These are phyloP conservation scores for Dendronephthya gigantea DNA, from an alignment of 64 coral and sea anemone genomes.

Conservation along the genomic window DNA sequence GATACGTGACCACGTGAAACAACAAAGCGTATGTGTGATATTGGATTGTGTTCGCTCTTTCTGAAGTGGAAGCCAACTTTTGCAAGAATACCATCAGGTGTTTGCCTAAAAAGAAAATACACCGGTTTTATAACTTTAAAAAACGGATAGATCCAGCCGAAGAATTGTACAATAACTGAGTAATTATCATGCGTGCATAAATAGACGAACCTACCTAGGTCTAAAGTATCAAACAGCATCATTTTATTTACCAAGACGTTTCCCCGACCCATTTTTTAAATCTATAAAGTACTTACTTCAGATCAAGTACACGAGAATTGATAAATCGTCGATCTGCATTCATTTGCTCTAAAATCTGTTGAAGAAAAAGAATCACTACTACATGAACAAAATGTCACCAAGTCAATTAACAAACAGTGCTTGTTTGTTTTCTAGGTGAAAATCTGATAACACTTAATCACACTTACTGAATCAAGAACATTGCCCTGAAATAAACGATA, in stretches of 20 bases:
- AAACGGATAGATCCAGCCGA: neutral
- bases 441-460: neutral
- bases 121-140: neutral
- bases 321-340: neutral
- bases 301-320: neutral
- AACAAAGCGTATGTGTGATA: neutral
- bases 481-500: constrained; percentile 8
- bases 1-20: neutral
- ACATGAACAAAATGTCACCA: neutral
- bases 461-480: constrained; percentile 19
- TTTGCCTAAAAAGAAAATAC: neutral
- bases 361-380: neutral
- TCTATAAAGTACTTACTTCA: neutral
- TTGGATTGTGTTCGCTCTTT: constrained; percentile 2
- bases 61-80: neutral
- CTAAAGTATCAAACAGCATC: too few relatives aligned
- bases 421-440: neutral
- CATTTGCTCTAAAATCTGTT: neutral
- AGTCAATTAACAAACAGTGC: neutral
- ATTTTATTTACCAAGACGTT: too few relatives aligned
- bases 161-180: too few relatives aligned
- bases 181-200: too few relatives aligned
- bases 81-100: neutral
- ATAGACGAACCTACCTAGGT: too few relatives aligned
- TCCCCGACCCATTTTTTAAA: too few relatives aligned